These are phyloP conservation scores for Chroicocephalus ridibundus DNA, from an alignment of 2,113 vertebrate species.

Conservation along the genomic window DNA sequence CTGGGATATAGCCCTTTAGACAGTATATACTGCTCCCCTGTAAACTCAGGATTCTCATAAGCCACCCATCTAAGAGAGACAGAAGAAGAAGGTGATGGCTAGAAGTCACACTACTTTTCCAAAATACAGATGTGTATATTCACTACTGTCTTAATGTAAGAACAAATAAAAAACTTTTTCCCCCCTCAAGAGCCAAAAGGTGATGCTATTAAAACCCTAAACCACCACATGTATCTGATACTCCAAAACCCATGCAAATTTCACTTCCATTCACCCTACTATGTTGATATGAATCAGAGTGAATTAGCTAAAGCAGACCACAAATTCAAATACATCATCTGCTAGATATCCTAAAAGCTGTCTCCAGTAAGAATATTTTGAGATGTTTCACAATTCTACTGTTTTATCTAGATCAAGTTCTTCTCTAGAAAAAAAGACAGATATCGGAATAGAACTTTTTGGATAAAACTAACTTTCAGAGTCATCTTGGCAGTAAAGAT, in stretches of 20 bases:
- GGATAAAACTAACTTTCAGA: neutral
- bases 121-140: neutral
- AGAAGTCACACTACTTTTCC: neutral
- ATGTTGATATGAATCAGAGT: neutral
- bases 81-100: neutral
- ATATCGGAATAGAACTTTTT: neutral
- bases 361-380: neutral
- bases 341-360: neutral
- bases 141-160: neutral
- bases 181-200: neutral
- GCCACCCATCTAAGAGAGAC: slow-evolving; percentile 86
- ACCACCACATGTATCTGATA: neutral
- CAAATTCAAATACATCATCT: neutral
- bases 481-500: neutral
- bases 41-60: slow-evolving; percentile 91
- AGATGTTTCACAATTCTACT: neutral
- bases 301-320: neutral
- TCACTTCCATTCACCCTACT: neutral
- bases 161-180: neutral
- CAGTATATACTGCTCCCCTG: slow-evolving; percentile 88
- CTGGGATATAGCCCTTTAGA: slow-evolving; percentile 88
- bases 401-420: neutral
- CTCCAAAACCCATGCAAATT: neutral
- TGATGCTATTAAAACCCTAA: neutral
- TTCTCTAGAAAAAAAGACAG: neutral